Evolutionary conservation across 2,797 vertebrate species (phyloP).

Genomic region (Rhynchotus rufescens): DNA sequence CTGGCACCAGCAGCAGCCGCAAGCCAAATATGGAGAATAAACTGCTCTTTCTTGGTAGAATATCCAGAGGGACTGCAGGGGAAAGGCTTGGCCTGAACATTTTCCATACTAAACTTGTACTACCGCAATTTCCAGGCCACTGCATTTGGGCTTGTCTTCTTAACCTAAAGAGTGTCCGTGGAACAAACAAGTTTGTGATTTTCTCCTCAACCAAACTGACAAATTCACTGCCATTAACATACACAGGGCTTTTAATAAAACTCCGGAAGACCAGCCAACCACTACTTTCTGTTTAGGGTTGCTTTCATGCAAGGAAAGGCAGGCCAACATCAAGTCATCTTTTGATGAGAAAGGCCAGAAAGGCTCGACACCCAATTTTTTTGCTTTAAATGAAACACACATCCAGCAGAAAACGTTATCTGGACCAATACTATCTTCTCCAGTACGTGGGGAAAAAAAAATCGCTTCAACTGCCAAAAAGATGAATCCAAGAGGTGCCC

Average conservation of each 20-base stretch:
- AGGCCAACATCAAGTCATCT: slow-evolving; percentile 18
- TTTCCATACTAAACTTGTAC: neutral
- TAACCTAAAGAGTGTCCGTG: neutral
- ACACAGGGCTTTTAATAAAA: slow-evolving; percentile 32
- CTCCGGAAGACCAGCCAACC: slow-evolving; percentile 43
- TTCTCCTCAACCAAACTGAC: neutral
- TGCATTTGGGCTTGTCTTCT: neutral
- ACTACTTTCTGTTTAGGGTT: slow-evolving; percentile 37
- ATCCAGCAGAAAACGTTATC: neutral
- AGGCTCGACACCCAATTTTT: slow-evolving; percentile 15
- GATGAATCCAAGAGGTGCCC: neutral
- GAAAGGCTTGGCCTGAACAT: neutral
- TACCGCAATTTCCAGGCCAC: neutral
- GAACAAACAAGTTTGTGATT: slow-evolving; percentile 14
- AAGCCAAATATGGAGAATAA: neutral
- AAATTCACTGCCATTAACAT: neutral
- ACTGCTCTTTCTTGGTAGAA: neutral
- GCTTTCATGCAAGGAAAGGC: slow-evolving; percentile 24
- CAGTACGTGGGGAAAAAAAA: neutral
- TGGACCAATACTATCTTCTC: neutral
- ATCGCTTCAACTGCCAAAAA: neutral
- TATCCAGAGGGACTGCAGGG: accelerated
- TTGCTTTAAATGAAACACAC: neutral
- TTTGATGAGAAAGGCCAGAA: neutral
- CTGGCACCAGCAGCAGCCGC: neutral